Conservation (phyloP, 2,888 invertebrate genomes). For the Calliscelio sp. region DNA sequence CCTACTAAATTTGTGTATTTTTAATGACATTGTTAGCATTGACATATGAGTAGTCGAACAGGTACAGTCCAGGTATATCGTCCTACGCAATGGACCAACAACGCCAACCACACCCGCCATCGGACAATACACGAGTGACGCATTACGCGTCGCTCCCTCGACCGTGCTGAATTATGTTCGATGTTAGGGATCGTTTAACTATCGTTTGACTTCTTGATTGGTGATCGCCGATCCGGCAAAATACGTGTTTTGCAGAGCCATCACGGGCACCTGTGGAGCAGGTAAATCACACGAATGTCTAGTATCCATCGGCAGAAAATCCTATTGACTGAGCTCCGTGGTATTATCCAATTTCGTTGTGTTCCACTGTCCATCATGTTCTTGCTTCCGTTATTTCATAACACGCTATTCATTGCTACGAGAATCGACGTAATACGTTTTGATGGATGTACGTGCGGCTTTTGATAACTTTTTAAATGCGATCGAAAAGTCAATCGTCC, state of each 20-base stretch:
- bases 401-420: slow-evolving; percentile 13
- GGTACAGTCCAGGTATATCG: slow-evolving; percentile 81
- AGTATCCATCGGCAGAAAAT: slow-evolving; percentile 62
- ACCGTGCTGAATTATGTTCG: slow-evolving; percentile 81
- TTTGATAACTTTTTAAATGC: slow-evolving; percentile 34
- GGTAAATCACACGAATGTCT: slow-evolving; percentile 61
- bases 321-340: slow-evolving; percentile 50
- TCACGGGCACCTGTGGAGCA: slow-evolving; percentile 66
- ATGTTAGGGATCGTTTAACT: slow-evolving; percentile 78
- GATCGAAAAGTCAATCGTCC: slow-evolving; percentile 11
- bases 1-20: slow-evolving; percentile 62
- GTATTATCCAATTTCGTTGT: slow-evolving; percentile 59
- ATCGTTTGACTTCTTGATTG: slow-evolving; percentile 78
- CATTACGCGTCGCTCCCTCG: slow-evolving; percentile 78
- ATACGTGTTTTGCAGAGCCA: slow-evolving; percentile 63
- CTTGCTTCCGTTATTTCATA: slow-evolving; percentile 64
- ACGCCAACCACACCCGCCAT: slow-evolving; percentile 82
- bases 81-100: slow-evolving; percentile 84
- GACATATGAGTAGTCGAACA: slow-evolving; percentile 67
- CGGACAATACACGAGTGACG: slow-evolving; percentile 82
- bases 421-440: slow-evolving; percentile 36
- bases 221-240: slow-evolving; percentile 71
- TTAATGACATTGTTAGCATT: slow-evolving; percentile 73
- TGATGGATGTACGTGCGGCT: slow-evolving; percentile 31
- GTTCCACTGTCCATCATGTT: slow-evolving; percentile 60